A percentile compares a stretch with the other conserved stretches of the same genome.
phyloP scores from a whole-genome alignment of 2,888 invertebrate genomes.

The Tachina grossa region DNA sequence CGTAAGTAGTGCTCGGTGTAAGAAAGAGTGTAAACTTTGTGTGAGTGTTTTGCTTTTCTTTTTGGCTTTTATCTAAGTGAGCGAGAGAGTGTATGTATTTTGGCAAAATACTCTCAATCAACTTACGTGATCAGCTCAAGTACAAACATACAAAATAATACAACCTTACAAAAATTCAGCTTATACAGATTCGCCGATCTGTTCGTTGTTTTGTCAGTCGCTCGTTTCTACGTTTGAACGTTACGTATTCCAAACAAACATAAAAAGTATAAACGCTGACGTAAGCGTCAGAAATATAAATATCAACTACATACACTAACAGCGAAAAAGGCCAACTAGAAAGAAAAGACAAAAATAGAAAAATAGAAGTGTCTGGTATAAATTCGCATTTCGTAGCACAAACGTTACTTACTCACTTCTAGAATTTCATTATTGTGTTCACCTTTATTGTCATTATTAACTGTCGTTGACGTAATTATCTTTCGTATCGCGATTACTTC shows the following conservation, averaged over 20 bases:
- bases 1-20: slow-evolving; percentile 72
- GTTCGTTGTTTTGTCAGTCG: slow-evolving; percentile 37
- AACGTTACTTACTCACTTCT: slow-evolving; percentile 11
- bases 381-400: slow-evolving; percentile 47
- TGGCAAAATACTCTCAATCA: slow-evolving; percentile 21
- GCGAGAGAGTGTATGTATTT: slow-evolving; percentile 23
- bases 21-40: slow-evolving; percentile 30
- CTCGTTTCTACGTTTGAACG: slow-evolving; percentile 14
- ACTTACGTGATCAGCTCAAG: background rate
- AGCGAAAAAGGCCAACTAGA: slow-evolving; percentile 6
- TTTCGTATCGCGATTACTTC: slow-evolving; percentile 22
- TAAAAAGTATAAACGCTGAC: slow-evolving; percentile 39
- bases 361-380: slow-evolving; percentile 36
- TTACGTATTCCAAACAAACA: slow-evolving; percentile 9
- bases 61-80: slow-evolving; percentile 25
- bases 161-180: slow-evolving; percentile 22
- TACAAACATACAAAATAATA: background rate
- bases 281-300: slow-evolving; percentile 50
- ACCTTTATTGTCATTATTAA: slow-evolving; percentile 44
- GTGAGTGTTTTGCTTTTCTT: slow-evolving; percentile 36
- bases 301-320: background rate
- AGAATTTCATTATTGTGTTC: slow-evolving; percentile 53
- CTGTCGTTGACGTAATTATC: slow-evolving; percentile 45
- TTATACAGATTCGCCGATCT: slow-evolving; percentile 25
- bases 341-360: slow-evolving; percentile 36